Base-by-base conservation (phyloP, 2,888 invertebrate genomes). In the Perithous albicinctus region DNA sequence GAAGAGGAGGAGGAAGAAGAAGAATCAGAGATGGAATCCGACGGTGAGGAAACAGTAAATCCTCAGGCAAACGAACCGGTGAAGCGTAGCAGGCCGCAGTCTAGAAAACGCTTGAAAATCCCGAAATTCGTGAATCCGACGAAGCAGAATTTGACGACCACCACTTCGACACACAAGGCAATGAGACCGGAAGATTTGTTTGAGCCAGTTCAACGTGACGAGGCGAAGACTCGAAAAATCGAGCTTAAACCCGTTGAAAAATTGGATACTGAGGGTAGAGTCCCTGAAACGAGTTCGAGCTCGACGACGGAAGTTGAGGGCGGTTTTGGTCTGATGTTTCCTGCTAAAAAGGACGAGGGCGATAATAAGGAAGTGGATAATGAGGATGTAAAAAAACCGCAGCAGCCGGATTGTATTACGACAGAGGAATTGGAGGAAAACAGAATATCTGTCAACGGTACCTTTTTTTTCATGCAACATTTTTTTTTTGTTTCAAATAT, bases 21-120 rank as follows among this genome's bases (percentile, higher is more conserved):
- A 67, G 96, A 96, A 90, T 96, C 95, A 7, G 96, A 96, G 91
- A 90, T 96, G 59, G 96, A 96, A 90, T 95, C 95, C 87, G 95
- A 95, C 74, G 90, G 89, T n/a, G 95, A 94, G 74, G 90, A 87
- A 7, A 84, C 87, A 78, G 86, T 88, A 43, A 88, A 91, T 84
- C 88, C 88, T 4, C 85, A 89, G 56, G 92, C 93, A 85, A 92
- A 93, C 72, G 92, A 94, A 46, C 94, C 94, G 48, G 84, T 90
- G 32, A 94, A 94, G 89, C 91, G 94, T 80, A 92, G 87, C 85
- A 81, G 89, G 38, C 88, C 91, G n/a, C 93, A 93, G 83, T 69
- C 85, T 3, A 93, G 89, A 56, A 94, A 93, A 88, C 89, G 89
- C 23, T 88, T 94, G 15, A 95, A 95, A 89, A 93, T 93, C 81